A percentile compares a stretch with the other conserved stretches of the same genome.
These are phyloP conservation scores for Arvicanthis niloticus DNA, from an alignment of 2,113 vertebrate genomes.

Conservation along the genomic window DNA sequence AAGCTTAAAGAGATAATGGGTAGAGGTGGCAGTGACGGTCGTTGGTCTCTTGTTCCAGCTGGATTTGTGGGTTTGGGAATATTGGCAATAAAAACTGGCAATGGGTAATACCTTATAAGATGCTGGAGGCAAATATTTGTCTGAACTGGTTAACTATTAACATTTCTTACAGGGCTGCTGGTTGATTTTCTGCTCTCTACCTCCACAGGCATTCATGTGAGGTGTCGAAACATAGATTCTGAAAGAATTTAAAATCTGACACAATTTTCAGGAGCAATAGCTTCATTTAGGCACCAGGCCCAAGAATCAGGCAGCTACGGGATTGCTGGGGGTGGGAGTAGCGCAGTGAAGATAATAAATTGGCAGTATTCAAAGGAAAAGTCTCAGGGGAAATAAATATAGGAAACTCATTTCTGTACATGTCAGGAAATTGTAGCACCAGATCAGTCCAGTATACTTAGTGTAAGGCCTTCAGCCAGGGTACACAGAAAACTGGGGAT, in stretches of 20 bases:
- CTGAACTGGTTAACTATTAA: conserved; percentile 1
- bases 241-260: not conserved
- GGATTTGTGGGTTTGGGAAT: not conserved
- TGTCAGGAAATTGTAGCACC: not conserved
- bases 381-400: not conserved
- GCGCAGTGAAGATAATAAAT: accelerated
- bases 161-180: not conserved
- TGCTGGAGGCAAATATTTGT: not conserved
- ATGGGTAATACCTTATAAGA: not conserved
- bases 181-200: not conserved
- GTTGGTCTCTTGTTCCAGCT: not conserved
- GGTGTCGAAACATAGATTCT: not conserved
- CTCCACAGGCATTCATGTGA: not conserved
- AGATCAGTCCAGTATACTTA: not conserved
- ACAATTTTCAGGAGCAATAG: not conserved
- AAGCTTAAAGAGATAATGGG: no score
- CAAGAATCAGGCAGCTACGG: not conserved
- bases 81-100: not conserved
- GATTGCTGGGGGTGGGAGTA: no score
- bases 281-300: not conserved
- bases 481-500: not conserved
- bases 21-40: not conserved
- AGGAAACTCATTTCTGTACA: not conserved
- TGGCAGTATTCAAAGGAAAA: not conserved
- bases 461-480: not conserved